These are phyloP conservation scores for Gymnocephalus cernua DNA, from an alignment of 2,113 vertebrate species.

Conservation along the genomic window DNA sequence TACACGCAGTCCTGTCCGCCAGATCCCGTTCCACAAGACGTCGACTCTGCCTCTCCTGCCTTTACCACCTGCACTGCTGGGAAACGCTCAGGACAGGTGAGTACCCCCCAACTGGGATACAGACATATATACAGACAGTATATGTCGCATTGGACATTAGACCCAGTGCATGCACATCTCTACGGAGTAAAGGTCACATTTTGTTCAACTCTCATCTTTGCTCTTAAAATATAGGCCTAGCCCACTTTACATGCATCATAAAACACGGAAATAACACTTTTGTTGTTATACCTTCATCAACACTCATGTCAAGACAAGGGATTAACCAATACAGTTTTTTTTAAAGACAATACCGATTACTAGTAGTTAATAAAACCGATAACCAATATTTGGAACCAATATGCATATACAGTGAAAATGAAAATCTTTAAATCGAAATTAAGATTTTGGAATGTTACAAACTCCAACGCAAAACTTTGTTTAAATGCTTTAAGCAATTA, in stretches of 20 bases:
- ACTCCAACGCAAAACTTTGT: too few relatives aligned
- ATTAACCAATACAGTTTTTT: too few relatives aligned
- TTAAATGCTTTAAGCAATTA: too few relatives aligned
- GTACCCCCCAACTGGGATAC: constrained; percentile 22
- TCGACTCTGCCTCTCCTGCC: constrained; percentile 96
- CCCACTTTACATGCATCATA: neutral
- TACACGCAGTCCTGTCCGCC: constrained; percentile 85
- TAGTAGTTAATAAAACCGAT: too few relatives aligned
- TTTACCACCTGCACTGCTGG: constrained; percentile 92
- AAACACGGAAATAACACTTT: neutral
- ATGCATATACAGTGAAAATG: too few relatives aligned
- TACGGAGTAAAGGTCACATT: neutral
- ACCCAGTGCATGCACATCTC: neutral
- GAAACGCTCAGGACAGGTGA: constrained; percentile 95
- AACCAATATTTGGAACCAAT: too few relatives aligned
- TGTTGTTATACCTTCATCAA: neutral
- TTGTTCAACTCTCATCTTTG: too few relatives aligned
- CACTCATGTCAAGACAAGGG: neutral
- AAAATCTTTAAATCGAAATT: too few relatives aligned
- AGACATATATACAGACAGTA: neutral
- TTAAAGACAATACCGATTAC: too few relatives aligned
- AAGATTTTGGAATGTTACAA: too few relatives aligned
- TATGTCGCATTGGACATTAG: neutral
- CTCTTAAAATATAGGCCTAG: neutral
- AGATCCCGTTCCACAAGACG: constrained; percentile 91